Evolutionary conservation across 2,888 invertebrate species (phyloP).

Genomic region (Odontocerum albicorne): DNA sequence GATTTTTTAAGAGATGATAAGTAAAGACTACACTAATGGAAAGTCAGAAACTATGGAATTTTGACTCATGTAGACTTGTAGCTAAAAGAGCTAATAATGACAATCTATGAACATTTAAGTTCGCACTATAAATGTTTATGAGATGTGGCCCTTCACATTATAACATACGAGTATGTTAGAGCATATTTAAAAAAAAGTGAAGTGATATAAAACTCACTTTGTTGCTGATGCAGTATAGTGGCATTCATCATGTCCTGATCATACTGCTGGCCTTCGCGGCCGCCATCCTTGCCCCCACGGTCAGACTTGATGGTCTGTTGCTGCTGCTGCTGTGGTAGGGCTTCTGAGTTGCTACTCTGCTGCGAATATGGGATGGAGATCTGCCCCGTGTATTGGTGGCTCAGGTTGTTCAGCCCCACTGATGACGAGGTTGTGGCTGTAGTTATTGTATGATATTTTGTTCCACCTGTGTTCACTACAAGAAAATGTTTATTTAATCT

Average conservation of each 20-base stretch:
- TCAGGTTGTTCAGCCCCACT: constrained; percentile 41
- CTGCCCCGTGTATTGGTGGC: constrained; percentile 36
- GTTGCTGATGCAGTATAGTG: constrained; percentile 53
- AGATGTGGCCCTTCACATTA: no score
- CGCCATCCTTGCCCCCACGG: constrained; percentile 41
- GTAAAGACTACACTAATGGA: no score
- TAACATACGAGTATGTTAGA: no score
- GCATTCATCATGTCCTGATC: constrained; percentile 59
- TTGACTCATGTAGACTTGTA: no score
- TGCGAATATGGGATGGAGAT: constrained; percentile 51
- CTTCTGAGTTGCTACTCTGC: constrained; percentile 46
- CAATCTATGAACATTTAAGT: no score
- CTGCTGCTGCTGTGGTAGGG: constrained; percentile 38
- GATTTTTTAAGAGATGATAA: no score
- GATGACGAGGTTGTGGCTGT: constrained; percentile 51
- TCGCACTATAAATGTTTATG: no score
- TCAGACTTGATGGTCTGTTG: constrained; percentile 43
- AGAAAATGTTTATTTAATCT: no score
- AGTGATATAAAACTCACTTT: constrained; percentile 27
- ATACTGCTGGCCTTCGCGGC: constrained; percentile 48
- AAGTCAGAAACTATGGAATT: no score
- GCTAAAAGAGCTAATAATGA: no score
- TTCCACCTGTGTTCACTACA: constrained; percentile 50
- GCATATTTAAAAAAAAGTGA: no score
- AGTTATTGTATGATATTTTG: constrained; percentile 57